Percentiles rank a stretch among this genome's conserved stretches.
Evolutionary conservation across 1,140 invertebrate genomes (phyloP).

Genomic region (Diorhabda sublineata): DNA sequence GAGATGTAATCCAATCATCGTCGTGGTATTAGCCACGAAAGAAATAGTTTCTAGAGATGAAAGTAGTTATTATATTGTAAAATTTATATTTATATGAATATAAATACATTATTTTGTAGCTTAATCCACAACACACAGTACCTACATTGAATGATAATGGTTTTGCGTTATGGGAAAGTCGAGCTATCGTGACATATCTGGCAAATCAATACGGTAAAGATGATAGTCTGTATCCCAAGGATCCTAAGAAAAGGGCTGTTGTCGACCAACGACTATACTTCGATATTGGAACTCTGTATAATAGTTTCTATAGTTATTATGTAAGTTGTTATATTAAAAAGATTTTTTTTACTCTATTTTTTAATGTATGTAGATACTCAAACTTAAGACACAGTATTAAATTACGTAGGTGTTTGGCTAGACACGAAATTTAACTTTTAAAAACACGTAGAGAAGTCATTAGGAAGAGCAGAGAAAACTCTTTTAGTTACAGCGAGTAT

Average conservation of each 20-base stretch:
- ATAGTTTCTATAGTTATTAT: conserved; percentile 60
- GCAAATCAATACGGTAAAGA: conserved; percentile 69
- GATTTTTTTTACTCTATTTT: too few relatives aligned
- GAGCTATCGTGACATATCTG: conserved; percentile 69
- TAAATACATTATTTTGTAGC: conserved; percentile 43
- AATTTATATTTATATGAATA: too few relatives aligned
- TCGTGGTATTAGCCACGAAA: too few relatives aligned
- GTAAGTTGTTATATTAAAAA: conserved; percentile 47
- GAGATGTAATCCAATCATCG: too few relatives aligned
- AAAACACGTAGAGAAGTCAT: background rate
- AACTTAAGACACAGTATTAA: too few relatives aligned
- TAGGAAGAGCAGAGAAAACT: background rate
- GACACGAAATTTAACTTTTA: background rate
- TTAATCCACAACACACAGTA: conserved; percentile 68
- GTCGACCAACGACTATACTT: conserved; percentile 73
- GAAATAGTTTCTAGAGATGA: too few relatives aligned
- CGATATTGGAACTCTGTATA: conserved; percentile 66
- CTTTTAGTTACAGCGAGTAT: too few relatives aligned
- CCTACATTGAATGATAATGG: conserved; percentile 66
- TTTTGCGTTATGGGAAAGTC: conserved; percentile 63
- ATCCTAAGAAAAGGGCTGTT: conserved; percentile 62
- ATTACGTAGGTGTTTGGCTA: too few relatives aligned
- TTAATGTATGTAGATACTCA: too few relatives aligned
- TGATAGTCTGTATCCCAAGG: conserved; percentile 68
- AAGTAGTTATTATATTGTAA: too few relatives aligned